Base-by-base conservation (phyloP, 2,888 invertebrate genomes). In the Copidosoma aretas region DNA sequence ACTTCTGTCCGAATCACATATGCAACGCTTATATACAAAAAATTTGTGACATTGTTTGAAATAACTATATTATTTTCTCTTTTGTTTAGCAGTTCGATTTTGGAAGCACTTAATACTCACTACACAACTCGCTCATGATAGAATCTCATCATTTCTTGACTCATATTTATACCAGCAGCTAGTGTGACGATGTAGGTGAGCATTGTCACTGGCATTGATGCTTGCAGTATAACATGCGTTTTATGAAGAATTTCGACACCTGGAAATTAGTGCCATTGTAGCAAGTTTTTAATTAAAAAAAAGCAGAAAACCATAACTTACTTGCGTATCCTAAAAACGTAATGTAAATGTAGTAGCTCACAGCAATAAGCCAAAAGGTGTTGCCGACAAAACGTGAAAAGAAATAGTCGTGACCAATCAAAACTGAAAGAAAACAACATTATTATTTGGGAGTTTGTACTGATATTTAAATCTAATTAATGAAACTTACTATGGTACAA, bases 241-340 rank as follows among this genome's bases (percentile, higher is more conserved):
- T 92, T 93, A 75, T 92, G 91, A 60, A 98, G 86, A 82, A 93
- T 93, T 51, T 95, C 93, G 72, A 98, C 87, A 83, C 94, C 95
- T 94, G 87, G 87, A 73, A 73, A 22, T 52, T 24, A 61, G 63
- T 51, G 22, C 49, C 41, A 67, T 41, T 66, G 56, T 73, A 25
- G 43, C 59, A 69, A 60, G 43, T 69, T 60, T 21, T 41, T 10
- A 5, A 41, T 12, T 19, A 32, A 56, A 4, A n/a, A 58, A 3
- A 46, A 46, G 61, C 15, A 63, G 53, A 46, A 66, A 59, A 52
- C 53, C 60, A 21, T 67, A 76, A 89, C 92, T 90, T 81, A 94
- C 93, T 93, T 84, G 93, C 96, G 81, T 98, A 98, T 75, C 98
- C 98, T 69, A 98, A 87, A 85, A 98, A 98, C 46, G 98, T 97